These are phyloP conservation scores for Leptinotarsa haldemani DNA, from an alignment of 2,888 invertebrate species.

Conservation along the genomic window DNA sequence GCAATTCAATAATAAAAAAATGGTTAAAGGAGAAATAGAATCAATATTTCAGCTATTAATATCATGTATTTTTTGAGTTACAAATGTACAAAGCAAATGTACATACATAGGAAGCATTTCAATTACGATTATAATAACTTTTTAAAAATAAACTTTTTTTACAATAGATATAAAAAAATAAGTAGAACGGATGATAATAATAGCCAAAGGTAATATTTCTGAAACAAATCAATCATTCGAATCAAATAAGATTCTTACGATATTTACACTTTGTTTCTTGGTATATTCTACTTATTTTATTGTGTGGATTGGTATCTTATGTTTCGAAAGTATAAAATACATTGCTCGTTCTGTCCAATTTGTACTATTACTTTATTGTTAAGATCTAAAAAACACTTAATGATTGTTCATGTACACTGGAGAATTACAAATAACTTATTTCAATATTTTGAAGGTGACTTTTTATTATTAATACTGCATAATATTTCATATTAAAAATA, in stretches of 20 bases:
- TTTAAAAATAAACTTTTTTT: not conserved
- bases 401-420: not conserved
- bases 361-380: conserved; percentile 28
- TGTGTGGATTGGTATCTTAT: not conserved
- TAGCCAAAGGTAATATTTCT: not conserved
- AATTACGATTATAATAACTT: conserved; percentile 6
- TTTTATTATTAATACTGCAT: no score
- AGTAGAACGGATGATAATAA: not conserved
- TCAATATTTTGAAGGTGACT: no score
- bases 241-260: conserved; percentile 18
- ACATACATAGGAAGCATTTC: conserved; percentile 17
- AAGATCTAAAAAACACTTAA: not conserved
- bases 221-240: not conserved
- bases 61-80: conserved; percentile 14
- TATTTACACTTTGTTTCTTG: not conserved
- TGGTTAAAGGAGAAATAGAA: no score
- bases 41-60: not conserved
- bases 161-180: conserved; percentile 7
- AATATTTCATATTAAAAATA: no score
- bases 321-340: conserved; percentile 1
- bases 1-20: no score
- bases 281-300: not conserved
- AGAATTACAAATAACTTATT: not conserved
- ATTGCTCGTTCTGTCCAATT: conserved; percentile 14
- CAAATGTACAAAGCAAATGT: conserved; percentile 17